Evolutionary conservation across 2,797 vertebrate genomes (phyloP).

Genomic region (Onychomys torridus): DNA sequence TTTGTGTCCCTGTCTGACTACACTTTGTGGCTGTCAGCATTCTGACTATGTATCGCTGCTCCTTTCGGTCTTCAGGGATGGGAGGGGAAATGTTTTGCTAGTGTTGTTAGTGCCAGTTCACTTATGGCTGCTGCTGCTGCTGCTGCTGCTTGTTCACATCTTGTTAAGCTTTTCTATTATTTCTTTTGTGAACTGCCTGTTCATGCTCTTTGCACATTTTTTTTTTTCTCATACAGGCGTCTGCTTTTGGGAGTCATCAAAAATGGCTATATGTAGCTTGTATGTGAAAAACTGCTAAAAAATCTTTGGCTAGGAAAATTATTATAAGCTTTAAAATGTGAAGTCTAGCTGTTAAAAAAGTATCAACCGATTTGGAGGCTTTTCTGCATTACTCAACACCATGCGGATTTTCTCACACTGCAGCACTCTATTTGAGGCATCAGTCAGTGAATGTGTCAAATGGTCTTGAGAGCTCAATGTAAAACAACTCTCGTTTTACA

Average conservation of each 20-base stretch:
- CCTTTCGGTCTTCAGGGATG: background rate
- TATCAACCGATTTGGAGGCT: background rate
- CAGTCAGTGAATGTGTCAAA: background rate
- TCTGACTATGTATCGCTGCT: background rate
- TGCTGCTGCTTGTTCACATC: background rate
- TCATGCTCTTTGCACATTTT: slow-evolving; percentile 57
- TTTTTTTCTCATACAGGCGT: slow-evolving; percentile 13
- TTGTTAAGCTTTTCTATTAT: background rate
- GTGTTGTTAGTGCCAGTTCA: background rate
- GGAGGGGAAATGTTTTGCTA: background rate
- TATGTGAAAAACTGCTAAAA: slow-evolving; percentile 15
- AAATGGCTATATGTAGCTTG: background rate
- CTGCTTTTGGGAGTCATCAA: background rate
- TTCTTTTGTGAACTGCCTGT: slow-evolving; percentile 65
- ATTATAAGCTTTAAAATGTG: background rate
- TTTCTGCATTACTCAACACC: background rate
- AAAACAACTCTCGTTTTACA: slow-evolving; percentile 23
- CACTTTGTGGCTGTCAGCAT: background rate
- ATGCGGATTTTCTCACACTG: background rate
- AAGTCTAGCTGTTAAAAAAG: background rate
- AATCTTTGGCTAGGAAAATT: slow-evolving; percentile 1
- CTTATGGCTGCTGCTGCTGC: background rate
- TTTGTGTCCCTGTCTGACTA: background rate
- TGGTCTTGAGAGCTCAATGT: slow-evolving; percentile 40
- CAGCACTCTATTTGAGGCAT: slow-evolving; percentile 3